Conservation (phyloP, 2,797 vertebrate species). For the Naso thynnoides region DNA sequence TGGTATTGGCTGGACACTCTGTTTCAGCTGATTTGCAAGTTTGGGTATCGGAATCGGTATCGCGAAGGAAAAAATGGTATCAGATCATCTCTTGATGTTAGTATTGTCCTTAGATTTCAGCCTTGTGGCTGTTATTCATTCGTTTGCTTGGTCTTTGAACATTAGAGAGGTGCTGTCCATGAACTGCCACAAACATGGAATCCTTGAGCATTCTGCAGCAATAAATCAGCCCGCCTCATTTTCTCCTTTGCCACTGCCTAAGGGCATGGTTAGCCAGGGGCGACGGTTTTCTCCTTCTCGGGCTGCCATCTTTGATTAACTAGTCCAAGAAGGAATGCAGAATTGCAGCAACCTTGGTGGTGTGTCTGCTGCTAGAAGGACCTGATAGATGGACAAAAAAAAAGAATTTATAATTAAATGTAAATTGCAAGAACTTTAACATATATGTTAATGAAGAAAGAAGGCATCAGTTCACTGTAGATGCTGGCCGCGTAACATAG, state of each 20-base stretch:
- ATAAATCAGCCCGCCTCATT: constrained; percentile 37
- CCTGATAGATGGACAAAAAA: constrained; percentile 16
- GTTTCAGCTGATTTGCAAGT: no score
- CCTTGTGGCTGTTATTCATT: constrained; percentile 31
- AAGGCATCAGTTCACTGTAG: background rate
- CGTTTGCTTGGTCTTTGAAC: constrained; percentile 11
- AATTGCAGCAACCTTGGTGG: constrained; percentile 24
- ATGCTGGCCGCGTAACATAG: constrained; percentile 21
- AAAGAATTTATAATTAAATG: constrained; percentile 16
- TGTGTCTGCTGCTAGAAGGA: constrained; percentile 15
- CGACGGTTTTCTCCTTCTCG: constrained; percentile 9
- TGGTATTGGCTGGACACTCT: no score
- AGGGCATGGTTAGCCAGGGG: constrained; percentile 50
- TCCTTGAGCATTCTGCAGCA: constrained; percentile 43
- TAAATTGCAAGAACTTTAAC: constrained; percentile 28
- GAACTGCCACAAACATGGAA: constrained; percentile 43
- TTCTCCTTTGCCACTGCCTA: constrained; percentile 49
- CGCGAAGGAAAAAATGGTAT: no score
- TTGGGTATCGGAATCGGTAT: no score
- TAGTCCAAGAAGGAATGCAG: constrained; percentile 27
- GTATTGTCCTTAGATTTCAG: constrained; percentile 21
- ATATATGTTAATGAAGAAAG: constrained; percentile 31
- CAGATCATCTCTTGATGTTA: no score
- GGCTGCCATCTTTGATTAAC: constrained; percentile 58
- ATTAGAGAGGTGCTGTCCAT: constrained; percentile 29